Base-by-base conservation (phyloP, 1,140 invertebrate species). In the Plectrocnemia conspersa region DNA sequence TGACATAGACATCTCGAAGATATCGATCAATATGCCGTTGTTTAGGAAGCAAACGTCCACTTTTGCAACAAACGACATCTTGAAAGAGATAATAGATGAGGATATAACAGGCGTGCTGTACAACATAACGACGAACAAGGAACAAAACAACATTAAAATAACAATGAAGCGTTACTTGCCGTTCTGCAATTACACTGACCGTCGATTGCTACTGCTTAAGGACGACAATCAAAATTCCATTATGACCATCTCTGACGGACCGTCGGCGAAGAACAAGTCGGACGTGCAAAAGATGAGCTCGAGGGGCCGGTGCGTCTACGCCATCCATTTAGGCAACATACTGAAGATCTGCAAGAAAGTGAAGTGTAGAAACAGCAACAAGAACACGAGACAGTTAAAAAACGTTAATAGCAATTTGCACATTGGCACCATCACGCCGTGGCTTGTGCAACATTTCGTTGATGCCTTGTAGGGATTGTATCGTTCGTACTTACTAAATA, bases 381-480 rank as follows among this genome's bases (percentile, higher is more conserved):
- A 54, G 36, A 52, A 29, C 9, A 46, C 59, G 22, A 57, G 48
- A 35, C 52, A 61, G 25, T 38, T 50, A 13, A 61, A 55, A 32
- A 44, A 54, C 10, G 27, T 33, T n/a, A 52, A 61, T 18, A 52
- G 49, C 24, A 54, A 58, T 45, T 27, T 56, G 10, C 52, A 61
- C 36, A 42, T 47, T n/a, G 59, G 58, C 15, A 29, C 40, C 5
- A 25, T 58, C 6, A 50, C 52, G 11, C 59, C 59, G 18, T 61
- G 54, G 59, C 35, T 61, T 13, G 42, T 58, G 10, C 59, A 61
- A 25, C 59, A 61, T 27, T 55, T 61, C 48, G 59, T 58, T n/a
- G 59, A 61, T 42, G 52, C 55, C 36, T 58, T 61, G 59, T 61
- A 61, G 55, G 55, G 52, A 46, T 44, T 61, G 46, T 52, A 56